phyloP scores from a whole-genome alignment of 2,797 vertebrate genomes.

The Threskiornis aethiopicus region DNA sequence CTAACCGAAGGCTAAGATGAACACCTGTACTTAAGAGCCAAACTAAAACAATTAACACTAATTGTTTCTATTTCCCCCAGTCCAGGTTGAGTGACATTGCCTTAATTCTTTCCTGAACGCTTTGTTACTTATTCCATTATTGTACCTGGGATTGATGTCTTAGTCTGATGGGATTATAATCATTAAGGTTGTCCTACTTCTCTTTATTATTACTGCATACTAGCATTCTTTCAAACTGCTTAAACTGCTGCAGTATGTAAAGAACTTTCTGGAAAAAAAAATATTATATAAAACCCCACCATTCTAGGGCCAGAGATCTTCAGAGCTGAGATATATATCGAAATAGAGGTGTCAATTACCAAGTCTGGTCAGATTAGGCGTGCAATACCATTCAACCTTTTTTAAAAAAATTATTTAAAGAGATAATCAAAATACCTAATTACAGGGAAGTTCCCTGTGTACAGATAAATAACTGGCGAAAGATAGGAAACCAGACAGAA shows the following conservation, averaged over 20 bases:
- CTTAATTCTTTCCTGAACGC: neutral
- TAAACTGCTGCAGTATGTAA: neutral
- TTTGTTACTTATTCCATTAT: conserved; percentile 48
- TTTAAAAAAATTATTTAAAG: neutral
- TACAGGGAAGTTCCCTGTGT: neutral
- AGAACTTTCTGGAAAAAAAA: neutral
- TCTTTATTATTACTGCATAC: conserved; percentile 1
- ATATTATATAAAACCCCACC: neutral
- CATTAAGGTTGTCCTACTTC: conserved; percentile 37
- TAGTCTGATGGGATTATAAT: conserved; percentile 52
- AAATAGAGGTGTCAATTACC: neutral
- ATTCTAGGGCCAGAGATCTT: neutral
- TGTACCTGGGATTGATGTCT: conserved; percentile 38
- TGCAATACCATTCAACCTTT: neutral
- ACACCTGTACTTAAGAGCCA: conserved; percentile 6
- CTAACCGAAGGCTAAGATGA: neutral
- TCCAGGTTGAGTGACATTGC: neutral
- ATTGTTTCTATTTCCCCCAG: neutral
- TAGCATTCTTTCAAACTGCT: neutral
- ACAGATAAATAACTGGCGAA: neutral
- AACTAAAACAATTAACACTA: conserved; percentile 34
- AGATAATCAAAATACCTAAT: neutral
- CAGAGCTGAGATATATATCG: neutral
- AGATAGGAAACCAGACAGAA: neutral
- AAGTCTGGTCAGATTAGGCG: neutral